Percentiles rank a stretch among this genome's conserved stretches.
phyloP scores from a whole-genome alignment of 2,888 invertebrate species.

The Lepeophtheirus nordmannii region DNA sequence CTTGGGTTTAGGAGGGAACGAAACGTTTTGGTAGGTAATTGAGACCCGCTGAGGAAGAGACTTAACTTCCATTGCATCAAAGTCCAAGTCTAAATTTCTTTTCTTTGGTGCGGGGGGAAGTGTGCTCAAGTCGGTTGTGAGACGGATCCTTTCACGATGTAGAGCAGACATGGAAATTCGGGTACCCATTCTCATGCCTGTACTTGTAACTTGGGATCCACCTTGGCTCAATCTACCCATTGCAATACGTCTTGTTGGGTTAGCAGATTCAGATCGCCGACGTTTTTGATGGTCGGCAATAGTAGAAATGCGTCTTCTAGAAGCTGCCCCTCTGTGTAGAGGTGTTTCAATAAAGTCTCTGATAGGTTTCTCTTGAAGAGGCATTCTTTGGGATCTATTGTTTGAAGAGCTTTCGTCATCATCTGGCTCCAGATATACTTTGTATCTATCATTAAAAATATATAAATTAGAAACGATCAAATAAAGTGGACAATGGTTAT shows the following conservation, averaged over 20 bases:
- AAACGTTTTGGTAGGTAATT: not conserved
- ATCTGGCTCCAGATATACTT: slow-evolving; percentile 20
- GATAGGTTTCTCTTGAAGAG: slow-evolving; percentile 14
- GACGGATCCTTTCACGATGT: slow-evolving; percentile 8
- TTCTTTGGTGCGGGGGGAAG: slow-evolving; percentile 13
- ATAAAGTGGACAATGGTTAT: not conserved
- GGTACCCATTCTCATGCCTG: slow-evolving; percentile 13
- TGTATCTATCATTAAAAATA: slow-evolving; percentile 11
- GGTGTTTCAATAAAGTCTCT: not conserved
- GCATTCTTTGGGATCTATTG: not conserved
- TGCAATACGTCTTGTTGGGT: not conserved
- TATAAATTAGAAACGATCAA: not conserved
- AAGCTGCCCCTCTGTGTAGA: not conserved
- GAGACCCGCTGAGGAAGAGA: not conserved
- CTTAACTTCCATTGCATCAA: slow-evolving; percentile 18
- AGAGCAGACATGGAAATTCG: slow-evolving; percentile 17
- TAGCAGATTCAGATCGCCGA: slow-evolving; percentile 6
- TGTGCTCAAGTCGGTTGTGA: slow-evolving; percentile 14
- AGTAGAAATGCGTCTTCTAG: not conserved
- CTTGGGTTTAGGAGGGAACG: not conserved
- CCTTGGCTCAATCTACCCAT: not conserved
- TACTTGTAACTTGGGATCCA: not conserved
- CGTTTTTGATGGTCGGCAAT: not conserved
- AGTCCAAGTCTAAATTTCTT: slow-evolving; percentile 8
- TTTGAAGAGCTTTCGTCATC: slow-evolving; percentile 6